Base-by-base conservation (phyloP, 2,888 invertebrate genomes). In the Zaprionus obscuricornis region DNA sequence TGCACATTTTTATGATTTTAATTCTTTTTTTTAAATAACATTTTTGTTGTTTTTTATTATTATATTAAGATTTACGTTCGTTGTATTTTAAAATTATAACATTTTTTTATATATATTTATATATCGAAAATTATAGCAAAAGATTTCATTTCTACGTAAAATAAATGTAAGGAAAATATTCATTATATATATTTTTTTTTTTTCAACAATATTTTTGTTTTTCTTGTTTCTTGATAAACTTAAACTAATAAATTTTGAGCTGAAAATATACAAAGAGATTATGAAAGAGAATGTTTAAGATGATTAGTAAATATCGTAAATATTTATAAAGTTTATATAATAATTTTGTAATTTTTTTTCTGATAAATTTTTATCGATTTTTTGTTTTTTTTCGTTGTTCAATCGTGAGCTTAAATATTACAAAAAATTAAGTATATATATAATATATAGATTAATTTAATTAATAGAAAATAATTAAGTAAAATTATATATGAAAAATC, bases 181-280 rank as follows among this genome's bases (percentile, higher is more conserved):
- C 52, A 34, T 52, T 37, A 43, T 26, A 37, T 27, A 42, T 27
- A 51, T 33, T 16, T 14, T 16, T 2, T 10, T 13, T n/a, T n/a
- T 56, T 29, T 56, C 17, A 31, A 20, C 17, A 29, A 43, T 18
- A 11, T 17, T 27, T 17, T 42, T 51, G 17, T 24, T 11, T 6
- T 36, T 11, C 16, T 8, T 16, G n/a, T 6, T 36, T 3, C 6
- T 4, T 39, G 39, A 45, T 27, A 59, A 54, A 74, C 74, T 64
- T 83, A 76, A 70, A 68, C 59, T 62, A 85, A 50, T 86, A 87
- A 78, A 83, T 82, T 85, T 86, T 85, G 78, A 76, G 87, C 88
- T 88, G 88, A 87, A 88, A 87, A 72, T 87, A 87, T 85, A 87
- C 69, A 78, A 66, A 85, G 78, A 86, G 74, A 75, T 75, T 79